phyloP scores from a whole-genome alignment of 2,113 vertebrate species.

The Helogale parvula region DNA sequence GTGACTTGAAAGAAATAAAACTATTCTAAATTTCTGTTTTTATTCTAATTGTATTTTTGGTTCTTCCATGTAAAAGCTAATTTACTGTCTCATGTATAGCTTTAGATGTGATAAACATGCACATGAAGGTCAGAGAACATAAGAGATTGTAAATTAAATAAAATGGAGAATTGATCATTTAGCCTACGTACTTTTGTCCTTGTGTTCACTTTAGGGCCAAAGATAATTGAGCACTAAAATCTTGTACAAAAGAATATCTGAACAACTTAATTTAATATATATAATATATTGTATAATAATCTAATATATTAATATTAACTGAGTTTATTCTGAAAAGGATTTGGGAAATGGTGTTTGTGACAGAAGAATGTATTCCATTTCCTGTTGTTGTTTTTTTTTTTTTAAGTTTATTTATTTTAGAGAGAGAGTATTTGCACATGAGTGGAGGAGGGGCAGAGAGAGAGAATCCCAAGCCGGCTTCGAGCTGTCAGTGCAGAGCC shows the following conservation, averaged over 20 bases:
- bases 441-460: no score
- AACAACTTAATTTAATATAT: not conserved
- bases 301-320: not conserved
- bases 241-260: not conserved
- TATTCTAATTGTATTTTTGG: not conserved
- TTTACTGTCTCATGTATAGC: not conserved
- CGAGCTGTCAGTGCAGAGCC: no score
- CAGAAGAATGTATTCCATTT: not conserved
- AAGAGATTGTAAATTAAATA: not conserved
- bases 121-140: not conserved
- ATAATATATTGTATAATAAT: no score
- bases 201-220: slow-evolving; percentile 4
- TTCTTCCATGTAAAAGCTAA: slow-evolving; percentile 23
- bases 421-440: no score
- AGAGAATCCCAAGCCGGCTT: no score
- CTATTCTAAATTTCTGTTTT: not conserved
- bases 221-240: not conserved
- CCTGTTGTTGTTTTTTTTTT: not conserved
- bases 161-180: not conserved
- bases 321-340: not conserved
- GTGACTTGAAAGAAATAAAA: slow-evolving; percentile 64
- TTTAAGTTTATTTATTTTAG: no score
- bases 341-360: not conserved
- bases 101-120: not conserved
- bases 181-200: not conserved